A percentile compares a stretch with the other conserved stretches of the same genome.
phyloP scores from a whole-genome alignment of 2,888 invertebrate species.

The Pandemis cinnamomeana region DNA sequence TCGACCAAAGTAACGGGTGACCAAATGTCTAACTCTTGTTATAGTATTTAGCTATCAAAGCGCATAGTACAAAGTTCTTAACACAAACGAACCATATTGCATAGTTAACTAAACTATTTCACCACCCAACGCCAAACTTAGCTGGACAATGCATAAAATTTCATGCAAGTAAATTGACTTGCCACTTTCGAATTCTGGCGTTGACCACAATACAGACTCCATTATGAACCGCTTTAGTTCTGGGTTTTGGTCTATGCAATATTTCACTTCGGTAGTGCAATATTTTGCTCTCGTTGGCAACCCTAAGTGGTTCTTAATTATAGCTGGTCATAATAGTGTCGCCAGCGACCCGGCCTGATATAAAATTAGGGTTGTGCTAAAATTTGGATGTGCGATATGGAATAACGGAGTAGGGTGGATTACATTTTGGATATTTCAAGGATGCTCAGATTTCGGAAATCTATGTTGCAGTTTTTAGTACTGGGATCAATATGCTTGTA shows the following conservation, averaged over 20 bases:
- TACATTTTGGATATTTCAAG: not conserved
- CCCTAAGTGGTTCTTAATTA: conserved; percentile 28
- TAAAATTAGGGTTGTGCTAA: conserved; percentile 21
- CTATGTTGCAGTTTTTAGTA: too few relatives aligned
- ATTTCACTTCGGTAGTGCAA: conserved; percentile 2
- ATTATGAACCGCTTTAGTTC: conserved; percentile 12
- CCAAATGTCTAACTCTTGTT: too few relatives aligned
- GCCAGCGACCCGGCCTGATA: conserved; percentile 9
- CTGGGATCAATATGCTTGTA: too few relatives aligned
- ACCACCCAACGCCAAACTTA: conserved; percentile 2
- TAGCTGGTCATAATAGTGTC: conserved; percentile 13
- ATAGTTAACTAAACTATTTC: not conserved
- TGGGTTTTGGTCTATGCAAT: conserved; percentile 13
- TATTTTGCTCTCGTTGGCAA: conserved; percentile 16
- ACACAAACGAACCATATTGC: not conserved
- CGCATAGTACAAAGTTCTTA: not conserved
- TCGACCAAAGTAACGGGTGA: too few relatives aligned
- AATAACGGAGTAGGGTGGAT: not conserved
- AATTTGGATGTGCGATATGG: not conserved
- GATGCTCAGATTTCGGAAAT: not conserved
- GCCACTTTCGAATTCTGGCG: not conserved
- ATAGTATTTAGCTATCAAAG: too few relatives aligned
- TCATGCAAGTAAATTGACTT: conserved; percentile 12
- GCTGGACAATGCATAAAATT: conserved; percentile 14
- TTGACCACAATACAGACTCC: conserved; percentile 1